Evolutionary conservation across 1,140 invertebrate species (phyloP), one percentile per base, ranked within the genome.

Genomic region (Drosophila insularis): DNA sequence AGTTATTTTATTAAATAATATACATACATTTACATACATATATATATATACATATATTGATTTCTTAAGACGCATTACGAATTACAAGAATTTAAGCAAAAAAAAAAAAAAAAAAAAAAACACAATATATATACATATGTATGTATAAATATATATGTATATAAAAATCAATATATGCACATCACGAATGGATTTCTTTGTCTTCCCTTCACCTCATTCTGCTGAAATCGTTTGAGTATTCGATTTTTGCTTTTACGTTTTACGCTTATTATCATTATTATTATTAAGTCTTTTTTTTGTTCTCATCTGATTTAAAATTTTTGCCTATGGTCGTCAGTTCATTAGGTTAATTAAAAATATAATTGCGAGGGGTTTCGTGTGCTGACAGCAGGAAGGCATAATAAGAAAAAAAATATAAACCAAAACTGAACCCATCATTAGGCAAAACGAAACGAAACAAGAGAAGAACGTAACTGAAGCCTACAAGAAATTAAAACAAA

Each of bases 311-410:
- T 50, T 50, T 21, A 17, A 50, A 50, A 50, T 19, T 50, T 27
- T 50, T 50, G 43, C 43, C 43, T 50, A 50, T 50, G 43, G 43
- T 50, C 17, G 63, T 68, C 69, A 68, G 68, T 81, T 81, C 82
- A 86, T 86, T 87, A 81, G 82, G 68, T 87, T 87, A 86, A 86
- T 87, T 86, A 86, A 87, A 86, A 79, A 77, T 78, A 86, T 80
- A 86, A 74, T 50, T 78, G 67, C 35, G 50, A 53, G 63, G 67
- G 71, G 67, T 78, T 85, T 71, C 78, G 43, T 50, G 43, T 78
- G 82, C 81, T 87, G 81, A 74, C 82, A 84, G 62, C 63, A 63
- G 68, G 67, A 78, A 58, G 43, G 43, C 8, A 50, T 27, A 27
- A 23, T 23, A 23, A 23, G 23, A 23, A 23, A 27, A 27, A 27